Evolutionary conservation across 2,797 vertebrate species (phyloP), one percentile per base, ranked within the genome.

Genomic region (Neopelma chrysocephalum): DNA sequence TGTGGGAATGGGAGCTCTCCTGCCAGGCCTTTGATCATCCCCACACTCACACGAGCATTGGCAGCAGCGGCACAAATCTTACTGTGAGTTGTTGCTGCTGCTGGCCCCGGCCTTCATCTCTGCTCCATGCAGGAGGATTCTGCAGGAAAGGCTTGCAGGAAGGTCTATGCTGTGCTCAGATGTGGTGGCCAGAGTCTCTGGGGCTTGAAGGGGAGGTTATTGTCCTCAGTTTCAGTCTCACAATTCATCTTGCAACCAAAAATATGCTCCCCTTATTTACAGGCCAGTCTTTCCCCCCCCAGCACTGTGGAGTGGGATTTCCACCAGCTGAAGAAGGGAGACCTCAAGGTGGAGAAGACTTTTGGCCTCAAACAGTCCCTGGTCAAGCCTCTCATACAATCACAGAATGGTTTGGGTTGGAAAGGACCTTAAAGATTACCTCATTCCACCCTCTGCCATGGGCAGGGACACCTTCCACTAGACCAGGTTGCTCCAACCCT

Each of bases 401-500:
- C 27, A 19, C 29, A 3, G 26, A 31, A 21, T 8, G 16, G 11
- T 61, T 78, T 70, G 34, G 13, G 31, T 48, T 34, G 42, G 34
- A 56, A 36, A 2, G 5, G 43, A 56, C 25, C 9, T 22, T 11
- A 36, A 71, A 79, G 15, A 1, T 10, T 34, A 26, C 11, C 8
- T 11, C 4, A 7, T 78, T 0, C 25, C 20, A 31, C 3, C 13
- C 21, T 4, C 10, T 60, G 27, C 32, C 54, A 14, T 14, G 47
- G 62, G 12, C 56, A 77, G 9, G 15, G 15, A 32, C 66, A 56
- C 15, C 10, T 82, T 5, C 62, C 34, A 27, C 34, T 23, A 4
- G 1, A 4, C 42, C 42, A 69, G 11, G 8, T 0, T 76, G 27
- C 32, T 36, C 27, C 53, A 60, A 29, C 21, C 15, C 12, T 0